Conservation (phyloP, 2,113 vertebrate genomes). For the Podilymbus podiceps region DNA sequence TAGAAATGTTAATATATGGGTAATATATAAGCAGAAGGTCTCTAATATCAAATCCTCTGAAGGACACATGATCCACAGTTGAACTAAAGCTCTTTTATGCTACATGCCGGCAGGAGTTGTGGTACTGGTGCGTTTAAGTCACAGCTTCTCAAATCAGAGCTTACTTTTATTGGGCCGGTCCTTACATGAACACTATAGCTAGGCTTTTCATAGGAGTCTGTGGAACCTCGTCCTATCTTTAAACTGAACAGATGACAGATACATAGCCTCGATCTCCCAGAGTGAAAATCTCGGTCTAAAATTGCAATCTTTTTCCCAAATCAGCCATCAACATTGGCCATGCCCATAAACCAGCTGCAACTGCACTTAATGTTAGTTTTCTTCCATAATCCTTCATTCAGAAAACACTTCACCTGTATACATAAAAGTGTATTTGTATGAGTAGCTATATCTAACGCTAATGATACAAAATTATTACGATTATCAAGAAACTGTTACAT, state of each 20-base stretch:
- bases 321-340: background rate
- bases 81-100: background rate
- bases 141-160: background rate
- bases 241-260: background rate
- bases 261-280: background rate
- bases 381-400: background rate
- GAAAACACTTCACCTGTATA: background rate
- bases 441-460: fast-evolving
- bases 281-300: background rate
- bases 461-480: background rate
- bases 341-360: background rate
- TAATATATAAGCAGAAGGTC: background rate
- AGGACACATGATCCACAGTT: fast-evolving
- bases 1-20: background rate
- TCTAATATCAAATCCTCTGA: background rate
- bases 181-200: background rate
- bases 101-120: background rate
- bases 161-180: background rate
- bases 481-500: background rate
- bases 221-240: background rate
- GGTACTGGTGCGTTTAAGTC: background rate
- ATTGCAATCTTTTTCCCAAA: background rate
- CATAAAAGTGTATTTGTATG: background rate
- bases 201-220: background rate
- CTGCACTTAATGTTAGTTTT: background rate